These are phyloP conservation scores for Acanthurus leucopareius DNA, from an alignment of 2,797 vertebrate species.

Conservation along the genomic window DNA sequence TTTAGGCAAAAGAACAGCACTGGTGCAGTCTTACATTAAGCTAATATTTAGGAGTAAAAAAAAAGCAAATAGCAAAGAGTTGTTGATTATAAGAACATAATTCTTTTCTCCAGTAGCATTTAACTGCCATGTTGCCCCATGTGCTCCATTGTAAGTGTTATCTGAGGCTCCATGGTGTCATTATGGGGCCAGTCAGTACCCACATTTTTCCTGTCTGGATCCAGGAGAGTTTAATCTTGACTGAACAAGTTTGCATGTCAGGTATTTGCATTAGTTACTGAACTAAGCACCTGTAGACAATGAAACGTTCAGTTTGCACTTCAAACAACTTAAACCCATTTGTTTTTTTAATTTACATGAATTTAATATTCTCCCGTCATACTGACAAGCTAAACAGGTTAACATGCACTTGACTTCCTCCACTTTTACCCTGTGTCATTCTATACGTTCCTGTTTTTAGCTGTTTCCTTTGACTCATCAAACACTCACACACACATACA, in stretches of 20 bases:
- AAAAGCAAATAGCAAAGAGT: neutral
- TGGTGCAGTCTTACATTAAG: neutral
- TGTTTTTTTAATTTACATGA: neutral
- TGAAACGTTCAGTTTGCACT: neutral
- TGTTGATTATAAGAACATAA: neutral
- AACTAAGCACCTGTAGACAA: neutral
- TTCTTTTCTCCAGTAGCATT: neutral
- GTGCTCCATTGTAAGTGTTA: constrained; percentile 4
- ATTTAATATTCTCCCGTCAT: too few species aligned
- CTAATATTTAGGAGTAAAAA: neutral
- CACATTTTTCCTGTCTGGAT: constrained; percentile 4
- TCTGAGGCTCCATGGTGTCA: constrained; percentile 24
- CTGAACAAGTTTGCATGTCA: constrained; percentile 49
- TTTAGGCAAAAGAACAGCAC: neutral
- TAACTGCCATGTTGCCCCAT: neutral
- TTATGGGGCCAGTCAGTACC: neutral
- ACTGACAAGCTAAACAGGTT: neutral
- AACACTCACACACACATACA: neutral
- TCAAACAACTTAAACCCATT: neutral
- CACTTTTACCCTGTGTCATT: neutral
- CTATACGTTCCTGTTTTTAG: constrained; percentile 6
- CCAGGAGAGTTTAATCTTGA: neutral
- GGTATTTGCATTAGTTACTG: constrained; percentile 52
- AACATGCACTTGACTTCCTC: neutral
- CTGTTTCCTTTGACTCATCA: constrained; percentile 10